A percentile compares a stretch with the other conserved stretches of the same genome.
phyloP scores from a whole-genome alignment of 1,140 invertebrate genomes.

The Drosophila paulistorum region DNA sequence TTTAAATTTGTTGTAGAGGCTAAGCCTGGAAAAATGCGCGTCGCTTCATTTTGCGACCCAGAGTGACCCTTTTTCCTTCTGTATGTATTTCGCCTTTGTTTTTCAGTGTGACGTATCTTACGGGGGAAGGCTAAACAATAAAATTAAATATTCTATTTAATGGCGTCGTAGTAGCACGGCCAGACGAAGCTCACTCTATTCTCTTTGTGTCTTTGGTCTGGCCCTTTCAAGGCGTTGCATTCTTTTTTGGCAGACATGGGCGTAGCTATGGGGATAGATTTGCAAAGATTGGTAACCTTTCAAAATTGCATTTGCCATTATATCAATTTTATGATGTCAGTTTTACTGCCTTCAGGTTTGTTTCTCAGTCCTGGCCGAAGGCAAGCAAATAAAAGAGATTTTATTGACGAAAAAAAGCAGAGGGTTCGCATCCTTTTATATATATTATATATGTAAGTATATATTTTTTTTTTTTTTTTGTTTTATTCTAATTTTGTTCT shows the following conservation, averaged over 20 bases:
- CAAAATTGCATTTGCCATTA: slow-evolving; percentile 65
- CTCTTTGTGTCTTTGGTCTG: not conserved
- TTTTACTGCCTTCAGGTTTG: slow-evolving; percentile 38
- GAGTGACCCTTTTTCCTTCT: slow-evolving; percentile 53
- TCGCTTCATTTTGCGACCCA: slow-evolving; percentile 48
- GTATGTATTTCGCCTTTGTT: not conserved
- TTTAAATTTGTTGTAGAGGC: slow-evolving; percentile 64
- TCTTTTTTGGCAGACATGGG: slow-evolving; percentile 9
- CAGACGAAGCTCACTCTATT: slow-evolving; percentile 51
- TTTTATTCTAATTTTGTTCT: slow-evolving; percentile 58
- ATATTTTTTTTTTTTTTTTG: slow-evolving; percentile 36
- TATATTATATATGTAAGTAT: not conserved
- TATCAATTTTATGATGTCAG: slow-evolving; percentile 66
- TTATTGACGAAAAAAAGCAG: slow-evolving; percentile 63
- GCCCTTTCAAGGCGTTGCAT: slow-evolving; percentile 24
- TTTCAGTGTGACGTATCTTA: slow-evolving; percentile 59
- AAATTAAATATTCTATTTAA: slow-evolving; percentile 81
- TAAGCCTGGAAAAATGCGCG: slow-evolving; percentile 61
- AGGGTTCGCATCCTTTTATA: slow-evolving; percentile 1
- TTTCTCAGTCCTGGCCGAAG: slow-evolving; percentile 50
- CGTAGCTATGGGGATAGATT: not conserved
- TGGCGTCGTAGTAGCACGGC: slow-evolving; percentile 58
- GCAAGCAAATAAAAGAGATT: slow-evolving; percentile 71
- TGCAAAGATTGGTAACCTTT: slow-evolving; percentile 5
- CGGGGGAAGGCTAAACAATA: slow-evolving; percentile 58